A percentile compares a stretch with the other conserved stretches of the same genome.
Conservation (phyloP, 2,797 vertebrate genomes). For the Poeciliopsis infans region DNA sequence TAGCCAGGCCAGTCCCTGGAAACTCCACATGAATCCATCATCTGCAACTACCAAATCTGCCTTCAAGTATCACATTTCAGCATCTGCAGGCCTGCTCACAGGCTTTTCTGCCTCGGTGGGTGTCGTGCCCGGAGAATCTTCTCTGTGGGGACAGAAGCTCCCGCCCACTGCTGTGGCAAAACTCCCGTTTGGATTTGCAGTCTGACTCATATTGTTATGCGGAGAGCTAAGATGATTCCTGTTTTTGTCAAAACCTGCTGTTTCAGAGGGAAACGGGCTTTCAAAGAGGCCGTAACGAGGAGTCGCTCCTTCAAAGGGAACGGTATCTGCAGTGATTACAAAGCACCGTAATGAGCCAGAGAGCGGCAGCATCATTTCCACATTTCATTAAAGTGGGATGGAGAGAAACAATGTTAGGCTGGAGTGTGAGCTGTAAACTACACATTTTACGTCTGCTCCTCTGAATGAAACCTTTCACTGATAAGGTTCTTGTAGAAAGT, state of each 20-base stretch:
- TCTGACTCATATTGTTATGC: constrained; percentile 32
- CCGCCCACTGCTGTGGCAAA: constrained; percentile 34
- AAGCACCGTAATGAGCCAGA: constrained; percentile 61
- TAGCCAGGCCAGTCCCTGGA: constrained; percentile 68
- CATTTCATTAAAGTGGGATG: constrained; percentile 52
- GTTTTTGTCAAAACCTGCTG: constrained; percentile 26
- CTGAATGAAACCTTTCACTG: neutral
- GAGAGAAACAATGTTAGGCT: constrained; percentile 11
- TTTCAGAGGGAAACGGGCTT: constrained; percentile 43
- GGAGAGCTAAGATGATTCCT: constrained; percentile 53
- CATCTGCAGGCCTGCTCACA: constrained; percentile 31
- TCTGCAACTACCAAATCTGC: constrained; percentile 63
- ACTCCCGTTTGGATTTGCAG: constrained; percentile 42
- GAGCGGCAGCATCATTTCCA: constrained; percentile 46
- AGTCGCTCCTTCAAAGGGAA: constrained; percentile 59
- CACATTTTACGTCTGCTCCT: neutral
- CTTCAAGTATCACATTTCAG: constrained; percentile 64
- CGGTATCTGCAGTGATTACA: constrained; percentile 64
- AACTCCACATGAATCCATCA: constrained; percentile 72
- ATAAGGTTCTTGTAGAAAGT: neutral
- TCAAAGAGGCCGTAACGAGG: constrained; percentile 59
- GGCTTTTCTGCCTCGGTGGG: constrained; percentile 1
- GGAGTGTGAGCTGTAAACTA: constrained; percentile 6
- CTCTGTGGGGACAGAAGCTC: constrained; percentile 26
- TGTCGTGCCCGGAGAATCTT: constrained; percentile 20